A percentile compares a stretch with the other conserved stretches of the same genome.
These are phyloP conservation scores for Galerucella calmariensis DNA, from an alignment of 2,888 invertebrate genomes.

Conservation along the genomic window DNA sequence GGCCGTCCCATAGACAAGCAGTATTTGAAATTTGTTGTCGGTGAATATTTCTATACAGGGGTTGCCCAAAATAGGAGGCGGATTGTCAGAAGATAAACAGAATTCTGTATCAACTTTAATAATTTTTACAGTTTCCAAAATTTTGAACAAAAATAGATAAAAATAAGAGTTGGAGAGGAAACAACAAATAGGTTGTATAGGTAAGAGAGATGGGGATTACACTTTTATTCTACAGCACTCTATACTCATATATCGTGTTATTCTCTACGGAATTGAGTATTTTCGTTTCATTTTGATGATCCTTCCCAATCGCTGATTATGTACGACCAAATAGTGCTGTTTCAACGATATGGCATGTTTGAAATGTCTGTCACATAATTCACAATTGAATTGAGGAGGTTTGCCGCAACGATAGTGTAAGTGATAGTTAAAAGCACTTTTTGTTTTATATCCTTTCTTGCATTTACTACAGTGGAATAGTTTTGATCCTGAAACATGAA, in stretches of 20 bases:
- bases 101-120: no score
- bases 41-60: no score
- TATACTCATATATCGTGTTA: background rate
- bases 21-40: no score
- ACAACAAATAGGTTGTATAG: no score
- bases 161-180: no score
- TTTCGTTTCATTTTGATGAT: constrained; percentile 9
- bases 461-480: constrained; percentile 34
- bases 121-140: no score
- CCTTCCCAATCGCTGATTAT: constrained; percentile 16
- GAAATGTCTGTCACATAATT: constrained; percentile 12
- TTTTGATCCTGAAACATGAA: constrained; percentile 5
- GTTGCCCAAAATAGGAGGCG: no score
- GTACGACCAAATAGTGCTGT: constrained; percentile 17
- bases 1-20: no score
- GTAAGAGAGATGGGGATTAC: no score
- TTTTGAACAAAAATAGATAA: no score
- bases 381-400: constrained; percentile 49
- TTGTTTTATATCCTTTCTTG: constrained; percentile 45
- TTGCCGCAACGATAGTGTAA: constrained; percentile 51
- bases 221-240: no score
- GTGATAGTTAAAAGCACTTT: constrained; percentile 41
- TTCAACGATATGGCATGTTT: constrained; percentile 24
- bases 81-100: no score
- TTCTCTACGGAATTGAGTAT: background rate